phyloP scores from a whole-genome alignment of 2,797 vertebrate species.

The Oreonectes daqikongensis region DNA sequence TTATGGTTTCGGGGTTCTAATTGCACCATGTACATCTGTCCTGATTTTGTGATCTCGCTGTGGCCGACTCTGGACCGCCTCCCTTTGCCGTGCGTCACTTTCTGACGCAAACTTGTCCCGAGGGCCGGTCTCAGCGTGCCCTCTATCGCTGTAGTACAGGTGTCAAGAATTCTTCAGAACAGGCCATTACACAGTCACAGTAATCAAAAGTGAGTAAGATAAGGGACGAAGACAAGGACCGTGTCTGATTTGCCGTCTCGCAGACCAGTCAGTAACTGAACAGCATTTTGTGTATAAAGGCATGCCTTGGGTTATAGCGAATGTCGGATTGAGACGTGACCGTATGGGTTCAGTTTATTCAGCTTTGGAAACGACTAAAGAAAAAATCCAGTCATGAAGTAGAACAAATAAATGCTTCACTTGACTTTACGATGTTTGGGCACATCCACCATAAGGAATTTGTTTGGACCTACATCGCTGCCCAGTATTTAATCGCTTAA shows the following conservation, averaged over 20 bases:
- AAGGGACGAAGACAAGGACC: background rate
- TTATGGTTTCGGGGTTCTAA: background rate
- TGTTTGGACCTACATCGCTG: slow-evolving; percentile 7
- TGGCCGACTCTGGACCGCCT: background rate
- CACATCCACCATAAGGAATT: background rate
- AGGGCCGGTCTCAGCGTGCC: background rate
- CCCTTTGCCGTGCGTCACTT: background rate
- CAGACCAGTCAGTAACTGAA: background rate
- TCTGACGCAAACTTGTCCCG: background rate
- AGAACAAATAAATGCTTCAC: background rate
- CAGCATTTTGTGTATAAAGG: background rate
- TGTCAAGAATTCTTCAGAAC: background rate
- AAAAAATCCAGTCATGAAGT: background rate
- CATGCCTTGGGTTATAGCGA: background rate
- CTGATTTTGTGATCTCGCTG: slow-evolving; percentile 1
- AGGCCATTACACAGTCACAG: background rate
- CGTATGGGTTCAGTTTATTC: background rate
- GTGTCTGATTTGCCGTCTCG: background rate
- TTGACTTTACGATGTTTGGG: background rate
- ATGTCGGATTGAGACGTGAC: background rate
- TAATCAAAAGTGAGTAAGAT: background rate
- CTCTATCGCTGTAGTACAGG: background rate
- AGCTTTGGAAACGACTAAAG: background rate
- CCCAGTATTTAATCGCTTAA: slow-evolving; percentile 22
- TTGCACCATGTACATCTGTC: background rate